Conservation (phyloP, 2,888 invertebrate genomes). For the Heteromurus nitidus region DNA sequence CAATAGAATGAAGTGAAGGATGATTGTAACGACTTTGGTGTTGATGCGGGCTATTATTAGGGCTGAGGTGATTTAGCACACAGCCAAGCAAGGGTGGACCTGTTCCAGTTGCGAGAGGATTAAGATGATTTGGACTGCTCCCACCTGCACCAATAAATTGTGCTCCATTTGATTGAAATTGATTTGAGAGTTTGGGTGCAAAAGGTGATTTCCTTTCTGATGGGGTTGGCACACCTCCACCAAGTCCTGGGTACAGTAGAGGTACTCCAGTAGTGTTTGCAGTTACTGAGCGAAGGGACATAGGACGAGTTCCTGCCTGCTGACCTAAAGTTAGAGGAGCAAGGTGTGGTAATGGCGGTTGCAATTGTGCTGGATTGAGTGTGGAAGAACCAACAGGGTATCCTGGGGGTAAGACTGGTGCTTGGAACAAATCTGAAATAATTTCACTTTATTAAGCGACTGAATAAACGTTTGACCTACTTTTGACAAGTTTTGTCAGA, state of each 20-base stretch:
- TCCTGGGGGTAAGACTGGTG: conserved; percentile 49
- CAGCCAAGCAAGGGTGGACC: conserved; percentile 21
- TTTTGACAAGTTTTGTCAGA: background rate
- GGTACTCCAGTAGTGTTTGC: conserved; percentile 21
- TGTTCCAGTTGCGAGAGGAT: background rate
- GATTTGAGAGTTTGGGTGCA: conserved; percentile 33
- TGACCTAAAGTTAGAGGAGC: conserved; percentile 14
- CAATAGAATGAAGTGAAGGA: conserved; percentile 40
- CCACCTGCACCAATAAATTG: conserved; percentile 2
- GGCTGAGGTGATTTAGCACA: conserved; percentile 21
- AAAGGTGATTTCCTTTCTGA: conserved; percentile 13
- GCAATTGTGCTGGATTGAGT: background rate
- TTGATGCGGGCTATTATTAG: conserved; percentile 44
- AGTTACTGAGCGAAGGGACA: conserved; percentile 13
- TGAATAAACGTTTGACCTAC: no score
- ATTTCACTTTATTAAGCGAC: background rate
- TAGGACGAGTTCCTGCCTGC: conserved; percentile 1
- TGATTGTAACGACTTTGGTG: conserved; percentile 39
- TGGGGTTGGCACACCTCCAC: background rate
- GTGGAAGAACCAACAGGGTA: background rate
- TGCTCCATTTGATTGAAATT: conserved; percentile 21
- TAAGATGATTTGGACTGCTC: conserved; percentile 7
- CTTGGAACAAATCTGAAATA: conserved; percentile 51
- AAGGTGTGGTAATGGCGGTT: conserved; percentile 32
- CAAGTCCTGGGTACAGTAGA: conserved; percentile 17